phyloP scores from a whole-genome alignment of 2,888 invertebrate genomes.

The Ornithoptera alexandrae region DNA sequence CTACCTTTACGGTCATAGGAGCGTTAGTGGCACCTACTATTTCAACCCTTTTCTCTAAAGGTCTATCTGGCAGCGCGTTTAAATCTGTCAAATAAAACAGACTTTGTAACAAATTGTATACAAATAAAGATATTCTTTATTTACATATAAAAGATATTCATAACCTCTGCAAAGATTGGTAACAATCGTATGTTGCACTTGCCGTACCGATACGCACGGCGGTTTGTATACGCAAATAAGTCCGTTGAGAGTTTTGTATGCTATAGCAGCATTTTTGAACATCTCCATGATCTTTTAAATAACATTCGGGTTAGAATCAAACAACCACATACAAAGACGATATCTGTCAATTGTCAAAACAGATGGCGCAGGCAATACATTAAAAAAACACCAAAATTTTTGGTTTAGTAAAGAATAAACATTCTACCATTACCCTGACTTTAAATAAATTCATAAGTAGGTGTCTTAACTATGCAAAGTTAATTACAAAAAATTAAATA shows the following conservation, averaged over 20 bases:
- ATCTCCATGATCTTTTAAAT: constrained; percentile 52
- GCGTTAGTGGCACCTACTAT: constrained; percentile 83
- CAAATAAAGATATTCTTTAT: not conserved
- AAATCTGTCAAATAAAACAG: constrained; percentile 78
- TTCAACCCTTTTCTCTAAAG: constrained; percentile 78
- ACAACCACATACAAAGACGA: not conserved
- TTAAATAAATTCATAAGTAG: no score
- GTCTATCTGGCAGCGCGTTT: constrained; percentile 83
- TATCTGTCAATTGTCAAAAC: not conserved
- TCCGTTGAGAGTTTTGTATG: constrained; percentile 86
- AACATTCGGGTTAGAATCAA: not conserved
- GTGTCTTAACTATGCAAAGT: no score
- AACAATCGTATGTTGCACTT: constrained; percentile 80
- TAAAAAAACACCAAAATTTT: no score
- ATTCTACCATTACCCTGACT: no score
- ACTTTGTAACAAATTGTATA: not conserved
- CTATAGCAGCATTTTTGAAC: constrained; percentile 73
- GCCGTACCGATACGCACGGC: constrained; percentile 74
- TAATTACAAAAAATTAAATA: no score
- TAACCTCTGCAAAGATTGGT: constrained; percentile 85
- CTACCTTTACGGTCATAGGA: constrained; percentile 78
- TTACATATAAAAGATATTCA: constrained; percentile 28
- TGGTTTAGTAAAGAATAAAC: no score
- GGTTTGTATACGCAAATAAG: constrained; percentile 90
- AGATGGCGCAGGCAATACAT: not conserved